phyloP scores from a whole-genome alignment of 2,888 invertebrate genomes.

The Chymomyza amoena region DNA sequence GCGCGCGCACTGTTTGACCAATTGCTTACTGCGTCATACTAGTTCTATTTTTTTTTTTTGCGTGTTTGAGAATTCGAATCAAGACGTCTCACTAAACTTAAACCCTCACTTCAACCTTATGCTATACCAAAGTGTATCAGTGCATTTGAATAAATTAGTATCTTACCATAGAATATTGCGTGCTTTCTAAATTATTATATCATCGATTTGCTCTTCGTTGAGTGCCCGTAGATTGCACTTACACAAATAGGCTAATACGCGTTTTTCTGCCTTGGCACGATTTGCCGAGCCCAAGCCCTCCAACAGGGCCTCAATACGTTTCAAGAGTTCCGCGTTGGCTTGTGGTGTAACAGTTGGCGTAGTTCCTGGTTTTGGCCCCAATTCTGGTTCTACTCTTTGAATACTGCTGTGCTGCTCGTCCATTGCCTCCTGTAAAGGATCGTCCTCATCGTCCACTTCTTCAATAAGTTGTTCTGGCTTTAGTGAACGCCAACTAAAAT shows the following conservation, averaged over 20 bases:
- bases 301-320: conserved; percentile 66
- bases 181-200: conserved; percentile 57
- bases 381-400: neutral
- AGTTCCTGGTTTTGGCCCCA: neutral
- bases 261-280: conserved; percentile 71
- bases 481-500: conserved; percentile 28
- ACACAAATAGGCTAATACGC: conserved; percentile 71
- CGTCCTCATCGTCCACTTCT: conserved; percentile 61
- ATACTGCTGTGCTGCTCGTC: conserved; percentile 49
- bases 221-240: conserved; percentile 69
- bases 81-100: neutral
- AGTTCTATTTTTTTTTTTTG: neutral
- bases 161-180: neutral
- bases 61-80: neutral
- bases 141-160: neutral
- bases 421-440: conserved; percentile 74
- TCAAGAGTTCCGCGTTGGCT: conserved; percentile 41
- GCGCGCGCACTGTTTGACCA: conserved; percentile 69
- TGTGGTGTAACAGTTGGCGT: conserved; percentile 6
- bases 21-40: conserved; percentile 61
- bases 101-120: neutral
- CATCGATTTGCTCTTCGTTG: conserved; percentile 68
- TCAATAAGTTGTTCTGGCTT: conserved; percentile 53
- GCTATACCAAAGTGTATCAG: neutral
- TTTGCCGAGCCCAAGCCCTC: conserved; percentile 68